phyloP scores from a whole-genome alignment of 64 coral and sea anemone species.

The Actinia equina region DNA sequence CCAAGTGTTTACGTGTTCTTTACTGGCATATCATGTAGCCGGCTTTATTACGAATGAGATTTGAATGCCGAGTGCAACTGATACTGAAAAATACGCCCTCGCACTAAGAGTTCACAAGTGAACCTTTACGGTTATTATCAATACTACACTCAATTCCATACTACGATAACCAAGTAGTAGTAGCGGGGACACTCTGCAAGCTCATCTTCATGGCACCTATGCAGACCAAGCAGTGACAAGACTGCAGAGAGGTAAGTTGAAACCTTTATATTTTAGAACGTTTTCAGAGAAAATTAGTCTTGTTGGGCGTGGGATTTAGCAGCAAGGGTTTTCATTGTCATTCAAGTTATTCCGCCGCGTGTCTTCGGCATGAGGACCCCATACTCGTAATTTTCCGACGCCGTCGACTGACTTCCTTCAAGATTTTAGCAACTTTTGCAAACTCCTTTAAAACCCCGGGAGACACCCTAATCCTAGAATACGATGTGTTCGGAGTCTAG shows the following conservation, averaged over 20 bases:
- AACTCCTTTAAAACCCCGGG: not conserved
- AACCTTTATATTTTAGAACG: not conserved
- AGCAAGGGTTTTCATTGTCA: not conserved
- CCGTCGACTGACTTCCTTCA: not conserved
- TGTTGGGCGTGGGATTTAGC: not conserved
- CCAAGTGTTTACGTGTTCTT: slow-evolving; percentile 12
- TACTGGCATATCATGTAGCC: slow-evolving; percentile 10
- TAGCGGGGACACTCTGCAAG: not conserved
- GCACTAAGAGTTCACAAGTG: slow-evolving; percentile 13
- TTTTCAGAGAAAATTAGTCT: not conserved
- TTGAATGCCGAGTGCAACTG: slow-evolving; percentile 7
- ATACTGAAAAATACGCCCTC: slow-evolving; percentile 10
- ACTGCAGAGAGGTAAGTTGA: not conserved
- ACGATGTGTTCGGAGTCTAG: not conserved
- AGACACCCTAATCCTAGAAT: not conserved
- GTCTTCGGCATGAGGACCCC: not conserved
- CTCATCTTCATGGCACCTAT: not conserved
- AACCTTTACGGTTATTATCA: slow-evolving; percentile 9
- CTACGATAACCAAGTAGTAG: not conserved
- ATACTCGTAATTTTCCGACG: not conserved
- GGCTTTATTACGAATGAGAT: not conserved
- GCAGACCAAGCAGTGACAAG: not conserved
- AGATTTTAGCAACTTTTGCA: not conserved
- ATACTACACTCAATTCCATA: slow-evolving; percentile 17
- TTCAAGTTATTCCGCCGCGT: not conserved